A percentile compares a stretch with the other conserved stretches of the same genome.
Conservation (phyloP, 2,797 vertebrate genomes). For the Choloepus didactylus region DNA sequence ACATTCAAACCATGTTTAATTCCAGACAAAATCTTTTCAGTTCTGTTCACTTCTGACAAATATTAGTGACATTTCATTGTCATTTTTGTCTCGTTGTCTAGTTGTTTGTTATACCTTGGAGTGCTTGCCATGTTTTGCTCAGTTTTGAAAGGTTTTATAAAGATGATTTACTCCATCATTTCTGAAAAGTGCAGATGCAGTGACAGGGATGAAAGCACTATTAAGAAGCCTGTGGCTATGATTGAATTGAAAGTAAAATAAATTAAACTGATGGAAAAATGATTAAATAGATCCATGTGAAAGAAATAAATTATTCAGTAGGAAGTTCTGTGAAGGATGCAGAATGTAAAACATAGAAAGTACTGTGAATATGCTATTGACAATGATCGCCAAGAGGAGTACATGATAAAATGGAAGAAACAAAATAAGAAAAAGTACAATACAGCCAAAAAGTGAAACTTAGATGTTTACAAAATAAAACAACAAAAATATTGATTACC, state of each 20-base stretch:
- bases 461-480: background rate
- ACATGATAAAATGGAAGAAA: background rate
- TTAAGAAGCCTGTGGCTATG: background rate
- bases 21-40: background rate
- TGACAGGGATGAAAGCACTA: background rate
- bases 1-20: background rate
- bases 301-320: constrained; percentile 42
- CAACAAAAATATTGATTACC: background rate
- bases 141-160: constrained; percentile 43
- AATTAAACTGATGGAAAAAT: constrained; percentile 55
- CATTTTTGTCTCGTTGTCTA: background rate
- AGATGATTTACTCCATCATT: constrained; percentile 52
- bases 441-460: too few species aligned
- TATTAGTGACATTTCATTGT: background rate
- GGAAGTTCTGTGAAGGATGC: constrained; percentile 35
- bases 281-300: constrained; percentile 47
- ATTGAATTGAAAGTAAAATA: constrained; percentile 25
- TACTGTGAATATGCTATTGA: background rate
- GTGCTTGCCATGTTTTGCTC: background rate
- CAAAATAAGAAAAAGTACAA: background rate
- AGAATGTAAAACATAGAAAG: background rate
- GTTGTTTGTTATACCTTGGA: constrained; percentile 18
- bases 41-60: background rate
- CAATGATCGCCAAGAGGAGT: background rate
- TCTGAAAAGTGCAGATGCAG: background rate